Base-by-base conservation (phyloP, 2,113 vertebrate species). In the Oncorhynchus clarkii region DNA sequence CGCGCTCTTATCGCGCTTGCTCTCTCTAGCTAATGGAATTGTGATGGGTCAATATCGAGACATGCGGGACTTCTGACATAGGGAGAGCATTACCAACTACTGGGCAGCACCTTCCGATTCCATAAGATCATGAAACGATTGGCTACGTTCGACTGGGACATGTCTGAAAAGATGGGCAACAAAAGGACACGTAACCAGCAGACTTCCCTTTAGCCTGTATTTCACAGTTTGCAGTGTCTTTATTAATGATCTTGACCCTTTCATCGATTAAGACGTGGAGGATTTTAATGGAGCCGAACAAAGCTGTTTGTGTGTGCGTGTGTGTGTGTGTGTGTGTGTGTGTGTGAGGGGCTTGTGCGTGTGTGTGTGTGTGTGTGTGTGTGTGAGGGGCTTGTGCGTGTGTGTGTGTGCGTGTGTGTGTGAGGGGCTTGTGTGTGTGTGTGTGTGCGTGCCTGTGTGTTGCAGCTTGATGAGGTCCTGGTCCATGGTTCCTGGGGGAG, bases 401-500 rank as follows among this genome's bases (percentile, higher is more conserved):
- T 26, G 24, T 26, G 24, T 0, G 27, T 27, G 68, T 81, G 76
- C 75, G 57, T 73, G 59, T 39, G 31, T 74, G 39, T 48, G 60
- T 74, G n/a, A 27, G 26, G 2, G 26, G 26, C 26, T 27, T 49
- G 31, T 31, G 31, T 31, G 60, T 26, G 72, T 73, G 67, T 45
- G 66, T 22, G 57, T 49, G 57, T 70, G 39, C 66, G 60, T 51
- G 45, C 67, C 24, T 71, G 60, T 54, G 75, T 65, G 59, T 39
- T 89, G 78, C 80, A 74, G 82, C 90, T 84, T 92, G 89, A 92
- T 92, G 89, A 92, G 88, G 91, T 89, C 88, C 84, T 88, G 91
- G 87, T 86, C 88, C 85, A 83, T 78, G 80, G 87, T 89, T 92
- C 89, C 91, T 89, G 71, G n/a, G 91, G 88, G 91, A 91, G 82